Evolutionary conservation across 2,888 invertebrate genomes (phyloP), one percentile per base, ranked within the genome.

Genomic region (Lasioglossum leucozonium): DNA sequence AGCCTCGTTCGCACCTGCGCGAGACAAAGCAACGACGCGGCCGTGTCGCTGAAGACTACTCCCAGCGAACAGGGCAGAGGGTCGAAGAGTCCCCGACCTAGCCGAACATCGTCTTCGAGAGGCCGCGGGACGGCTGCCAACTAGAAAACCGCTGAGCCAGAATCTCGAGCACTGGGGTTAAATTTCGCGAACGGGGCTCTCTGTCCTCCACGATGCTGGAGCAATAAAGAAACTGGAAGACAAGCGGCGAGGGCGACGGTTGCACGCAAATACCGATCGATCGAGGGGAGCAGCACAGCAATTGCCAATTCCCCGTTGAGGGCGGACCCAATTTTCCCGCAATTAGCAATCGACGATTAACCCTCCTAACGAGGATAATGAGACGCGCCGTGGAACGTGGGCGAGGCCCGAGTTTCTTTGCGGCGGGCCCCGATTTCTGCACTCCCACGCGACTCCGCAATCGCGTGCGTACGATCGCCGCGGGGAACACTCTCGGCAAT

Each of bases 291-390:
- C 22, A 30, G 18, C 47, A n/a, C n/a, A 42, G 5, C 85, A 87
- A 88, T 55, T 87, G 88, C 82, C 87, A 88, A 72, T 88, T 86
- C 75, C 4, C 16, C 83, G 83, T 65, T 42, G 37, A 67, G 84
- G 84, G 42, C 22, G 77, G 72, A 67, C 82, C 82, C 67, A 88
- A 89, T 88, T 88, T 69, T 55, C 84, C 44, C 65, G n/a, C 75
- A 89, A 89, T 88, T 89, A 89, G 88, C 89, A 87, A 89, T 87
- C 89, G 73, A 62, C 84, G 78, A 89, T 89, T 86, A 89, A 77
- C 74, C 81, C 80, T 62, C 73, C 85, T 82, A 84, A 81, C 79
- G 85, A 89, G 78, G 73, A 84, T 87, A 89, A 89, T 87, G 73
- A 87, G 79, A 51, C 69, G 51, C 71, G 40, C 87, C 79, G 86